These are phyloP conservation scores for Ichneumoninae sp. DNA, from an alignment of 2,888 invertebrate genomes.

Conservation along the genomic window DNA sequence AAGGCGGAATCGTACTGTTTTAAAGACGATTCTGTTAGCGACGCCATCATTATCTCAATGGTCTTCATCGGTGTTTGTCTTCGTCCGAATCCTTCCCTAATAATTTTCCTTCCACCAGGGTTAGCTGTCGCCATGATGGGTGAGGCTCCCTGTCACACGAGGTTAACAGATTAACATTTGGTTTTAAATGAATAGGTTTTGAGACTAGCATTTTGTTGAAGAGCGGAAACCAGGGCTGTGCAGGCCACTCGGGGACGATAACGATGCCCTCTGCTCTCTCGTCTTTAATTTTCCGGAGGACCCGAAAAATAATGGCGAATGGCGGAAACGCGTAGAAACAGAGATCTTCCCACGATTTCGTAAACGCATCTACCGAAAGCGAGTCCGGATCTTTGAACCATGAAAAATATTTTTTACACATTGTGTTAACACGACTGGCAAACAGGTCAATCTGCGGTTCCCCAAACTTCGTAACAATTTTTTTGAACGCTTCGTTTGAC, in stretches of 20 bases:
- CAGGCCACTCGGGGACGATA: constrained; percentile 49
- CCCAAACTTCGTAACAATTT: constrained; percentile 35
- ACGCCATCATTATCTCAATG: constrained; percentile 30
- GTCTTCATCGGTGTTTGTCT: constrained; percentile 26
- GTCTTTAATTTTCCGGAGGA: constrained; percentile 31
- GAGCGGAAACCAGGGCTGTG: constrained; percentile 44
- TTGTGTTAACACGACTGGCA: constrained; percentile 36
- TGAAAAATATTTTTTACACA: constrained; percentile 39
- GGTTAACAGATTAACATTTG: constrained; percentile 17
- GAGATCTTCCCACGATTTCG: constrained; percentile 15
- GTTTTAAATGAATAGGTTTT: constrained; percentile 27
- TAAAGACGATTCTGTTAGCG: constrained; percentile 30
- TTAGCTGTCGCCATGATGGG: constrained; percentile 28
- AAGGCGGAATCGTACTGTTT: constrained; percentile 41
- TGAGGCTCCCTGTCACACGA: constrained; percentile 42
- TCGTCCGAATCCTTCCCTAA: constrained; percentile 35
- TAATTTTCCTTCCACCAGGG: constrained; percentile 40
- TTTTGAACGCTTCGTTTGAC: constrained; percentile 1
- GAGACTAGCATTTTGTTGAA: constrained; percentile 28
- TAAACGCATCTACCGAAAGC: constrained; percentile 47
- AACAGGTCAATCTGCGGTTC: constrained; percentile 44
- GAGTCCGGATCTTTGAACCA: constrained; percentile 47
- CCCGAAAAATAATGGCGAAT: constrained; percentile 38
- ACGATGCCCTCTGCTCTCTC: constrained; percentile 44
- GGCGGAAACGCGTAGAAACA: constrained; percentile 58